These are phyloP conservation scores for Hirtodrosophila histrioides DNA, from an alignment of 2,888 invertebrate species.

Conservation along the genomic window DNA sequence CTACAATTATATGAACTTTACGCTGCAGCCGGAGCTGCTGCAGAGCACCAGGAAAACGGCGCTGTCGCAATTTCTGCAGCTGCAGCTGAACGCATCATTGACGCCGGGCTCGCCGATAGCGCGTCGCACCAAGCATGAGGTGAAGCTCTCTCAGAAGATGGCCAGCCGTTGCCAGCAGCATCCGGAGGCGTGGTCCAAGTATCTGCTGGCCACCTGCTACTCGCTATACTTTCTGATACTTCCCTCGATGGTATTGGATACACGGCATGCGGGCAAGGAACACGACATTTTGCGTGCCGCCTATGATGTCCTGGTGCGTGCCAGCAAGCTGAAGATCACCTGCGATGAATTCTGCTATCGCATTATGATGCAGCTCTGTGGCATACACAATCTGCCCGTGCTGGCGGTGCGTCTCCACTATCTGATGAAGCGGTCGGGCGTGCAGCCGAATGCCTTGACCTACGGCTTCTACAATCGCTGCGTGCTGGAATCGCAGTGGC, in stretches of 20 bases:
- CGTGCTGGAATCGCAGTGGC: conserved; percentile 98
- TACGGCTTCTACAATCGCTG: conserved; percentile 94
- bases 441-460: conserved; percentile 98
- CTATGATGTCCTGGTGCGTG: conserved; percentile 93
- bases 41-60: conserved; percentile 79
- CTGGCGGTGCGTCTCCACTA: conserved; percentile 96
- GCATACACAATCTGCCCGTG: conserved; percentile 96
- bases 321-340: conserved; percentile 93
- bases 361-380: conserved; percentile 99
- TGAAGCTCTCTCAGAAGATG: conserved; percentile 93
- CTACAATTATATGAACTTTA: conserved; percentile 87
- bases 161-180: conserved; percentile 87
- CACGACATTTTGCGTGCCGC: conserved; percentile 91
- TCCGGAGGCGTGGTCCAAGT: conserved; percentile 97
- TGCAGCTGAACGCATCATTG: conserved; percentile 84
- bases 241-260: conserved; percentile 92
- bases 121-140: conserved; percentile 96
- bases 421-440: conserved; percentile 95
- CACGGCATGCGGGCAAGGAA: conserved; percentile 89
- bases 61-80: conserved; percentile 79
- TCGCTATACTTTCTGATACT: conserved; percentile 98
- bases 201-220: conserved; percentile 93
- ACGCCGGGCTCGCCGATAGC: conserved; percentile 95
- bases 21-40: conserved; percentile 87
- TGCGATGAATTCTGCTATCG: conserved; percentile 99